A percentile compares a stretch with the other conserved stretches of the same genome.
phyloP scores from a whole-genome alignment of 2,113 vertebrate species.

The Corydoras maculifer region DNA sequence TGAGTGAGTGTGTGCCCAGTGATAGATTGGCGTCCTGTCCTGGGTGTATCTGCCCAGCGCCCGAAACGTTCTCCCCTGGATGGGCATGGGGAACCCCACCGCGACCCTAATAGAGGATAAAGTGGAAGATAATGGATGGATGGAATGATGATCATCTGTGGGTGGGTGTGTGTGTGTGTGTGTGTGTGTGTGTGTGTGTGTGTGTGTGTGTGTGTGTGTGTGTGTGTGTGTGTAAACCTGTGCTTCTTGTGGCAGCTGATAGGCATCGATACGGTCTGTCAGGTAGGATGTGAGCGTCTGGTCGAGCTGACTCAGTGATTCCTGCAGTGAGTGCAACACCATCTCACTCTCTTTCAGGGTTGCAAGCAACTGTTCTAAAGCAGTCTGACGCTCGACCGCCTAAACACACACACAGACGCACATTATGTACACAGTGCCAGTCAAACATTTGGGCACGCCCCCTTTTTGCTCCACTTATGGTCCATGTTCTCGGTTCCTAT shows the following conservation, averaged over 20 bases:
- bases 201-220: background rate
- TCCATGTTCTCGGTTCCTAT: no score
- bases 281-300: constrained; percentile 87
- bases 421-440: no score
- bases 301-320: constrained; percentile 81
- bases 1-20: no score
- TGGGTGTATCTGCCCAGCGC: no score
- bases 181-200: background rate
- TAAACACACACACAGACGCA: constrained; percentile 41
- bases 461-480: no score
- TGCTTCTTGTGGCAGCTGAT: constrained; percentile 88
- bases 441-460: no score
- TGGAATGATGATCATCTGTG: background rate
- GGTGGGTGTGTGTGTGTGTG: constrained; percentile 2
- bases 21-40: no score
- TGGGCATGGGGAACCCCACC: no score
- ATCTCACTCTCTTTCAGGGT: constrained; percentile 76
- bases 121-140: no score
- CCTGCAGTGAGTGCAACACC: constrained; percentile 79
- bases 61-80: no score
- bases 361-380: constrained; percentile 84
- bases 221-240: constrained; percentile 67
- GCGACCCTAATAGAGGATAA: no score
- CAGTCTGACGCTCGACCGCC: constrained; percentile 81
- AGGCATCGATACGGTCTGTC: constrained; percentile 89